Conservation (phyloP, 2,113 vertebrate genomes). For the Sminthopsis crassicaudata region DNA sequence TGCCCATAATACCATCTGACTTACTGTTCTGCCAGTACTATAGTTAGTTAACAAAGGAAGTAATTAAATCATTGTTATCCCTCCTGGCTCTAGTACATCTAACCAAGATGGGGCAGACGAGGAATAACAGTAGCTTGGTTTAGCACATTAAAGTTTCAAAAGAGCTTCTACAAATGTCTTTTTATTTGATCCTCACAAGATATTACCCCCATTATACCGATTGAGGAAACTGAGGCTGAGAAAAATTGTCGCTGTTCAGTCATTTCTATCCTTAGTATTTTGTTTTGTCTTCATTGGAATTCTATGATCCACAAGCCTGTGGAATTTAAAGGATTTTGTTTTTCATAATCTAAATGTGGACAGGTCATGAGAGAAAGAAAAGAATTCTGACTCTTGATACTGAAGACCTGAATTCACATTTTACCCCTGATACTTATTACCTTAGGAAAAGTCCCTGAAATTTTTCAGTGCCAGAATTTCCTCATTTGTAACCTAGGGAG, state of each 20-base stretch:
- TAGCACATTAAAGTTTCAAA: too few species aligned
- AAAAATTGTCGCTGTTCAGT: too few species aligned
- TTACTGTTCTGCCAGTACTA: background rate
- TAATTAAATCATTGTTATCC: conserved; percentile 19
- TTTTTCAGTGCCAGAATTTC: background rate
- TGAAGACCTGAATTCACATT: background rate
- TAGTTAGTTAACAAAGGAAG: conserved; percentile 46
- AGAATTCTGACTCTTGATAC: background rate
- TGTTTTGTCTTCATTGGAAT: background rate
- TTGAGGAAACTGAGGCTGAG: too few species aligned
- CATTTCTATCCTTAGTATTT: background rate
- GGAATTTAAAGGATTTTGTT: background rate
- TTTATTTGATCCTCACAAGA: too few species aligned
- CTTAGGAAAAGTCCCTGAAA: background rate
- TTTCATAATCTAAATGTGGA: background rate
- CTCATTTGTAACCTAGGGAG: background rate
- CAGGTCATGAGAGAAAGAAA: background rate
- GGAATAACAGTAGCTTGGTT: too few species aligned
- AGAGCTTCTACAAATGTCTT: too few species aligned
- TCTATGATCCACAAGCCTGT: background rate
- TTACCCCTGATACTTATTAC: background rate
- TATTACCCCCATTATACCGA: too few species aligned
- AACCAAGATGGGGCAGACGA: too few species aligned
- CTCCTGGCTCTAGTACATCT: too few species aligned
- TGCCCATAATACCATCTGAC: conserved; percentile 20